Base-by-base conservation (phyloP, 2,797 vertebrate species). In the Vespertilio murinus region DNA sequence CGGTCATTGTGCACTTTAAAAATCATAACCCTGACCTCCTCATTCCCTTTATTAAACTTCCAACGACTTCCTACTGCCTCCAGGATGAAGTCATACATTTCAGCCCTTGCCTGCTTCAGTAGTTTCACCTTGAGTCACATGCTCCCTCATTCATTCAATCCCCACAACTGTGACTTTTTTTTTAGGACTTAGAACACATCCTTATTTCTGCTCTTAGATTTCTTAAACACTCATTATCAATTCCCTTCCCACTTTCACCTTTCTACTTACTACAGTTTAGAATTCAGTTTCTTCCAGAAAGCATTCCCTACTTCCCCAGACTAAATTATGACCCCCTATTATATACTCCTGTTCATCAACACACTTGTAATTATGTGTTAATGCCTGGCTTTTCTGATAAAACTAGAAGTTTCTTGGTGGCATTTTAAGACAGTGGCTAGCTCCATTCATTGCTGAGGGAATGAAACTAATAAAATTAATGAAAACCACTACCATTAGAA, bases 401-500 rank as follows among this genome's bases (percentile, higher is more conserved):
- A 61, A 81, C 17, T 52, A 81, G 69, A 86, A 79, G 5, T 11
- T 84, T 79, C 56, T 28, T 1, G 18, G 91, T 8, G 17, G 56
- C 59, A 74, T 69, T 69, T 87, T 79, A 93, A 82, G 18, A 49
- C 13, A 42, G 28, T 40, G 33, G 23, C 8, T 49, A 59, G 5
- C 52, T 23, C 25, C 45, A 78, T 35, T 88, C 47, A 42, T 67
- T 78, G 59, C 1, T 56, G 40, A 49, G 71, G 59, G 40, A 83
- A 78, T 73, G 73, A 71, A 90, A 87, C 52, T 54, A 90, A 69
- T 74, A 69, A 59, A 90, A 83, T 67, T 52, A 91, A 59, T 45
- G 23, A 74, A 94, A 94, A 35, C 67, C 64, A 88, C 25, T 59
- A 16, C 18, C n/a, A 40, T 73, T 49, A 84, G 79, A 33, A 74